Percentiles rank a stretch among this genome's conserved stretches.
phyloP scores from a whole-genome alignment of 2,797 vertebrate genomes.

The Hippocampus kuda region DNA sequence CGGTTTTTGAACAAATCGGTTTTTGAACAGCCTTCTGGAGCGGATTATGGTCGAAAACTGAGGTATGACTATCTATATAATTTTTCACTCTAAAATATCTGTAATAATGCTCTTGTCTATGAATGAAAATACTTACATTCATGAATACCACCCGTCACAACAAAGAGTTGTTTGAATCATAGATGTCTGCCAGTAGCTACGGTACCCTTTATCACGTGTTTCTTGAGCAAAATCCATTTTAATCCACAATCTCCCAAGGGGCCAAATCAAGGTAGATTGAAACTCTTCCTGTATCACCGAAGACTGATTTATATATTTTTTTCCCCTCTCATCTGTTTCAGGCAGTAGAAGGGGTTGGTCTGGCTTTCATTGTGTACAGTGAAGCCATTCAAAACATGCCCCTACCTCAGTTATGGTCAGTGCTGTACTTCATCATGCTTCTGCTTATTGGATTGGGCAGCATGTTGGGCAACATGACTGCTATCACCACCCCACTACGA shows the following conservation, averaged over 20 bases:
- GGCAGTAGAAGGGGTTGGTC: slow-evolving; percentile 85
- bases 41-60: too few species aligned
- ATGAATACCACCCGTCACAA: not conserved
- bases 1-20: too few species aligned
- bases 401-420: slow-evolving; percentile 82
- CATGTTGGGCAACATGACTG: slow-evolving; percentile 85
- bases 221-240: not conserved
- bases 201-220: not conserved
- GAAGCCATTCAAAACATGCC: slow-evolving; percentile 94
- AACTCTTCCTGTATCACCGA: not conserved
- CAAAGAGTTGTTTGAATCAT: not conserved
- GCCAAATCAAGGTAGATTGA: not conserved
- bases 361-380: slow-evolving; percentile 89
- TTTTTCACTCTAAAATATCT: not conserved
- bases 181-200: not conserved
- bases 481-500: slow-evolving; percentile 78
- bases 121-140: not conserved
- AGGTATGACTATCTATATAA: not conserved
- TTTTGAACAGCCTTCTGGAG: too few species aligned
- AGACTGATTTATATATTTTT: not conserved
- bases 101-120: not conserved
- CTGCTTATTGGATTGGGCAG: slow-evolving; percentile 85
- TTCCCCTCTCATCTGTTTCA: slow-evolving; percentile 34
- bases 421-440: slow-evolving; percentile 88
- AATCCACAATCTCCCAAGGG: not conserved